Base-by-base conservation (phyloP, 2,797 vertebrate species). In the Chaenodraco wilsoni region DNA sequence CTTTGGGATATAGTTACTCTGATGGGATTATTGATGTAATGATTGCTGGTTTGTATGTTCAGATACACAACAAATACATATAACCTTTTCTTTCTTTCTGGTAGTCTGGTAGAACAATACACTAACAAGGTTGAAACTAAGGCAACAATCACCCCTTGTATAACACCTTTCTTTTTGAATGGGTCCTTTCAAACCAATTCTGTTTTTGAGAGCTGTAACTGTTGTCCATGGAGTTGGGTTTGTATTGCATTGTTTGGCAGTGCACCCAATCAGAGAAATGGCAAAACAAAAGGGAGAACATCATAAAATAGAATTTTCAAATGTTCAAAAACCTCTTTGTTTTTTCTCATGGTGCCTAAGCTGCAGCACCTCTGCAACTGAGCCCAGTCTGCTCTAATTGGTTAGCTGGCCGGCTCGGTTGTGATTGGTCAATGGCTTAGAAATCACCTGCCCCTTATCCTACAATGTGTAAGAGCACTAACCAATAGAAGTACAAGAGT, bases 241-340 rank as follows among this genome's bases (percentile, higher is more conserved):
- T 62, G 27, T 72, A 54, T n/a, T 68, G 21, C 12, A 45, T 43
- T 41, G 72, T 72, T 73, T 57, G 44, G 11, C 50, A 61, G 44
- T 54, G 37, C 16, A 69, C 21, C 23, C 48, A 61, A 40, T 33
- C 41, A 54, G 49, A 50, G 21, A 27, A 58, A 37, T 7, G 11
- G 8, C 41, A 40, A 31, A 1, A 62, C 4, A 44, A 44, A n/a
- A 49, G 17, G 5, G 5, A n/a, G 12, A 12, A 46, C 16, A 15
- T 69, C 21, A 19, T 13, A 12, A 58, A 19, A 66, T 1, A 46
- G 16, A 23, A 3, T 41, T 62, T 69, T 27, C 8, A 6, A 52
- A 21, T 23, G 9, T 59, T 27, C 27, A 27, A 27, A 27, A 27
- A 4, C 27, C 27, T 27, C 27, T 27, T 27, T 27, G 4, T 27